Conservation (phyloP, 2,113 vertebrate genomes). For the Puntigrus tetrazona region DNA sequence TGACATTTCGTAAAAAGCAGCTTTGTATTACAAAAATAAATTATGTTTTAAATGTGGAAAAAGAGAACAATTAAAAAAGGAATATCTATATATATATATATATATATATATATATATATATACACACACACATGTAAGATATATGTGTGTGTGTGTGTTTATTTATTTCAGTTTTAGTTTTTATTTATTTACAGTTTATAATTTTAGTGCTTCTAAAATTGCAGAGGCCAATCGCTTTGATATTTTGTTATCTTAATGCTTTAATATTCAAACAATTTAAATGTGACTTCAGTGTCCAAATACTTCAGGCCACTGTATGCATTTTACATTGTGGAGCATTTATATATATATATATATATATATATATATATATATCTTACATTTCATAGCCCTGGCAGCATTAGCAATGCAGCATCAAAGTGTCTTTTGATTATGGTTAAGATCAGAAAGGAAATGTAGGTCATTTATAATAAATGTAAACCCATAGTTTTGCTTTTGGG, state of each 20-base stretch:
- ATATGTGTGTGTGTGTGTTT: too few relatives aligned
- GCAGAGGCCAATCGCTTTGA: neutral
- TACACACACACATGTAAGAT: too few relatives aligned
- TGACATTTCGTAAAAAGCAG: too few relatives aligned
- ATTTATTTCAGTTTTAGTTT: too few relatives aligned
- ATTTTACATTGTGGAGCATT: slow-evolving; percentile 2
- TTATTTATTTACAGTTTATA: too few relatives aligned
- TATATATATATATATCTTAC: too few relatives aligned
- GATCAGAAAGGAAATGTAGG: slow-evolving; percentile 26
- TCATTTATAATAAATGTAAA: slow-evolving; percentile 12
- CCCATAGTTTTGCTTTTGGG: neutral
- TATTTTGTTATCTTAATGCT: neutral
- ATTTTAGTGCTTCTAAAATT: neutral
- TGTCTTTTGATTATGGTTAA: slow-evolving; percentile 6
- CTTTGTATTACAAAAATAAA: too few relatives aligned
- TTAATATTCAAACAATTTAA: neutral
- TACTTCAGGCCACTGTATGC: neutral
- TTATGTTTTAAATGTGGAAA: too few relatives aligned
- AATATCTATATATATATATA: too few relatives aligned
- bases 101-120: too few relatives aligned
- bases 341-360: neutral
- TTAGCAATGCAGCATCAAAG: slow-evolving; percentile 21
- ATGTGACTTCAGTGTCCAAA: neutral
- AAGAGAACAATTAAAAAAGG: too few relatives aligned
- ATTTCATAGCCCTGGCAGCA: neutral